Percentiles rank a stretch among this genome's conserved stretches.
These are phyloP conservation scores for Hydrotaea diabolus DNA, from an alignment of 2,888 invertebrate genomes.

Conservation along the genomic window DNA sequence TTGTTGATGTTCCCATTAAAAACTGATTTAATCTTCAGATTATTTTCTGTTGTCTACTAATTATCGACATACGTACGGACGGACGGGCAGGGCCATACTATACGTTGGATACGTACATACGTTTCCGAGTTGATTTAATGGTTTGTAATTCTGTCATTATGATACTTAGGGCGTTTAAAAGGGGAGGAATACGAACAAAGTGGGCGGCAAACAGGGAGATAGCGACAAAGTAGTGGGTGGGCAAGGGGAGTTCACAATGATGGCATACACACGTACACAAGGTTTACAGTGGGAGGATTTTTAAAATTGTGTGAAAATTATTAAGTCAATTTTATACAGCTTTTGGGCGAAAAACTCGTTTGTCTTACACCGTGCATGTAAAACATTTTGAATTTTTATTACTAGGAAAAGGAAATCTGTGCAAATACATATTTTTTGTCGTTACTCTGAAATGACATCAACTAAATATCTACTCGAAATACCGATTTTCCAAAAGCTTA, in stretches of 20 bases:
- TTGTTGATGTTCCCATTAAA: slow-evolving; percentile 27
- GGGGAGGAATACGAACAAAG: slow-evolving; percentile 42
- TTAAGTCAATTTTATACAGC: no score
- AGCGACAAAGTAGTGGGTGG: background rate
- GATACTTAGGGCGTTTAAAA: slow-evolving; percentile 42
- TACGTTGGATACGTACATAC: background rate
- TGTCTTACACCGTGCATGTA: no score
- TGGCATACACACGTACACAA: background rate
- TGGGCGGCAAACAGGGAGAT: background rate
- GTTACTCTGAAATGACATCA: no score
- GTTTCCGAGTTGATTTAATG: slow-evolving; percentile 63
- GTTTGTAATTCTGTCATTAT: slow-evolving; percentile 67
- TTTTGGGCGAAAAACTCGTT: no score
- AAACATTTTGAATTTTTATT: no score
- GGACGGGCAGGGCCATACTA: background rate
- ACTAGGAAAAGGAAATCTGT: no score
- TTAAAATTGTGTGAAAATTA: no score
- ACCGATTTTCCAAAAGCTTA: no score
- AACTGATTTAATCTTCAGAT: slow-evolving; percentile 61
- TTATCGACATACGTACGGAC: slow-evolving; percentile 61
- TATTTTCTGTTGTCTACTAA: slow-evolving; percentile 57
- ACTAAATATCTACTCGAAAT: no score
- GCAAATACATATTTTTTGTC: no score
- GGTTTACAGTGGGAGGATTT: no score
- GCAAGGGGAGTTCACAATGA: background rate